These are phyloP conservation scores for Elephantulus edwardii DNA, from an alignment of 2,113 vertebrate species.

Conservation along the genomic window DNA sequence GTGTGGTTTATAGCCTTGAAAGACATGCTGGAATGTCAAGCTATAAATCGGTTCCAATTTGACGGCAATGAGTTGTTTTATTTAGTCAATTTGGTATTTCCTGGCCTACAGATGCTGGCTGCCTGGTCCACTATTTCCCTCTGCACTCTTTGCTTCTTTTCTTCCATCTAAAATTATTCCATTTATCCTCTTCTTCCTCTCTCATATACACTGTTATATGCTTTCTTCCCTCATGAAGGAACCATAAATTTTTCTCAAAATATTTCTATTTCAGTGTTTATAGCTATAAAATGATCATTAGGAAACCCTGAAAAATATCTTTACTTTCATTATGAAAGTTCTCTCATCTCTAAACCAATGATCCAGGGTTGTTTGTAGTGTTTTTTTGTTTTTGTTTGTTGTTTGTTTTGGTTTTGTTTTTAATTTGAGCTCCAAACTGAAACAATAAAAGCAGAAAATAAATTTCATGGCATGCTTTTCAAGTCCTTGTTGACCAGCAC, in stretches of 20 bases:
- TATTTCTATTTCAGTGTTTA: not conserved
- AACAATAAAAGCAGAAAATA: not conserved
- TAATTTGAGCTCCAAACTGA: not conserved
- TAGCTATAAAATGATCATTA: not conserved
- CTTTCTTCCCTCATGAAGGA: not conserved
- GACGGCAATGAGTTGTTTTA: no score
- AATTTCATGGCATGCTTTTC: not conserved
- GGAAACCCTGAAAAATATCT: not conserved
- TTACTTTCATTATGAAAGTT: slow-evolving; percentile 6
- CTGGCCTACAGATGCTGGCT: not conserved
- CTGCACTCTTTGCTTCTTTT: not conserved
- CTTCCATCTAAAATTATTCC: no score
- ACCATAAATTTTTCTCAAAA: not conserved
- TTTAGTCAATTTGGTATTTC: not conserved
- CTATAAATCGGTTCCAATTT: no score
- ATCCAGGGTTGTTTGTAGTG: no score
- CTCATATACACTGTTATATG: not conserved
- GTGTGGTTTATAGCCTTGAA: no score
- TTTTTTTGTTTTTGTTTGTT: no score
- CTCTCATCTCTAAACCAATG: not conserved
- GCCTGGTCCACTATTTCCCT: not conserved
- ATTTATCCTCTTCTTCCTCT: not conserved
- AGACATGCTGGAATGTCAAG: no score
- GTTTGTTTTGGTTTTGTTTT: no score
- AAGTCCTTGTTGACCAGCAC: not conserved